Conservation (phyloP, 2,113 vertebrate genomes). For the Rousettus leschenaultii region DNA sequence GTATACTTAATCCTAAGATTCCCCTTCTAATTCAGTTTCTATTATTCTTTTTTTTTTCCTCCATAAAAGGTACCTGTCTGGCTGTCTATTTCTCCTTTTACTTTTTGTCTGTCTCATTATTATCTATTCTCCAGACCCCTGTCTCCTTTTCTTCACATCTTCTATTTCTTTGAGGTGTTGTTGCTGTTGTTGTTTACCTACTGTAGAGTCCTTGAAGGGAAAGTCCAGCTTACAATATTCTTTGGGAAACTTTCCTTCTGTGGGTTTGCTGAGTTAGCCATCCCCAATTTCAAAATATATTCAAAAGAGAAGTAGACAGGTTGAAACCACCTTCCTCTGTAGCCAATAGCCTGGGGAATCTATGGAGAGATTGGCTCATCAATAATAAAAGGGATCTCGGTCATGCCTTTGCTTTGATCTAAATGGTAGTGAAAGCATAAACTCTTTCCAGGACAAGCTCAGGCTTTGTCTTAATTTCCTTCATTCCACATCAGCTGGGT, state of each 20-base stretch:
- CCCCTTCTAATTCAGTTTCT: neutral
- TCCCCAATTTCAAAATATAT: neutral
- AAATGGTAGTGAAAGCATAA: neutral
- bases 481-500: neutral
- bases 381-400: neutral
- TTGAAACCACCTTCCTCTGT: neutral
- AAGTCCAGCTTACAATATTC: neutral
- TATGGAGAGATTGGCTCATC: neutral
- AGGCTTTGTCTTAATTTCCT: neutral
- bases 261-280: neutral
- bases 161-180: neutral
- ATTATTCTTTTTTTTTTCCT: neutral
- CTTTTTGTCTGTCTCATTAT: neutral
- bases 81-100: neutral
- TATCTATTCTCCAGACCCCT: neutral
- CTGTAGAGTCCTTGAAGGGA: neutral
- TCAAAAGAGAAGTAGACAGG: neutral
- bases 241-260: neutral
- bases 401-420: neutral
- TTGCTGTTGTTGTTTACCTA: neutral
- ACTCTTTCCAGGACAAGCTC: neutral
- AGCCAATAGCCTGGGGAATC: neutral
- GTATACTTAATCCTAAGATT: neutral
- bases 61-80: neutral
- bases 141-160: neutral